Percentiles rank a stretch among this genome's conserved stretches.
phyloP scores from a whole-genome alignment of 2,888 invertebrate genomes.

The Pterobdella sp. region DNA sequence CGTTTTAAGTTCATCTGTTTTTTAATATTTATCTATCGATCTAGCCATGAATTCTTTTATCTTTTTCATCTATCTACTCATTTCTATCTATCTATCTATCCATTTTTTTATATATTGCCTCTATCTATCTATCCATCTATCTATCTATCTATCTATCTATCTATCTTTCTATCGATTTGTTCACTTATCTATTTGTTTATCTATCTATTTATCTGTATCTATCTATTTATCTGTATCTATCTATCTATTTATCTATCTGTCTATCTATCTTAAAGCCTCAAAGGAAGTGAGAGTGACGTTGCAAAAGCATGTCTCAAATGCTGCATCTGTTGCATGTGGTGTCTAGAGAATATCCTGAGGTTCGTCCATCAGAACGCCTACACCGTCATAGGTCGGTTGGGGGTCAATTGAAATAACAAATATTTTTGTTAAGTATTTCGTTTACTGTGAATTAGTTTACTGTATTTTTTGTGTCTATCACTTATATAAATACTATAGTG shows the following conservation, averaged over 20 bases:
- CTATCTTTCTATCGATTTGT: background rate
- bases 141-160: too few relatives aligned
- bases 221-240: too few relatives aligned
- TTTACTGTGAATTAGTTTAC: background rate
- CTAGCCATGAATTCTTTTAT: background rate
- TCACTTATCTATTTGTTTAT: too few relatives aligned
- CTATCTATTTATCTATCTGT: too few relatives aligned
- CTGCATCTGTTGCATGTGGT: constrained; percentile 82
- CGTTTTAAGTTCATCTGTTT: too few relatives aligned
- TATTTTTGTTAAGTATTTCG: too few relatives aligned
- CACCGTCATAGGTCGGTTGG: constrained; percentile 66
- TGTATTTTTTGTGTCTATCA: background rate
- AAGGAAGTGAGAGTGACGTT: constrained; percentile 45
- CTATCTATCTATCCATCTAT: too few relatives aligned
- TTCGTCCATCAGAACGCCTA: constrained; percentile 91
- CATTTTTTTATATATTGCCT: too few relatives aligned
- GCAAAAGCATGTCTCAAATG: constrained; percentile 47
- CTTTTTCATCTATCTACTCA: background rate
- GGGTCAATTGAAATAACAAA: too few relatives aligned
- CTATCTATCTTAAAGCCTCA: constrained; percentile 42
- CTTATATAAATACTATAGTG: too few relatives aligned
- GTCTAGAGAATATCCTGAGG: constrained; percentile 80
- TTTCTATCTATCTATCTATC: too few relatives aligned
- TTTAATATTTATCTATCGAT: background rate
- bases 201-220: too few relatives aligned